Conservation (phyloP, 2,113 vertebrate genomes). For the Actinemys pallida region DNA sequence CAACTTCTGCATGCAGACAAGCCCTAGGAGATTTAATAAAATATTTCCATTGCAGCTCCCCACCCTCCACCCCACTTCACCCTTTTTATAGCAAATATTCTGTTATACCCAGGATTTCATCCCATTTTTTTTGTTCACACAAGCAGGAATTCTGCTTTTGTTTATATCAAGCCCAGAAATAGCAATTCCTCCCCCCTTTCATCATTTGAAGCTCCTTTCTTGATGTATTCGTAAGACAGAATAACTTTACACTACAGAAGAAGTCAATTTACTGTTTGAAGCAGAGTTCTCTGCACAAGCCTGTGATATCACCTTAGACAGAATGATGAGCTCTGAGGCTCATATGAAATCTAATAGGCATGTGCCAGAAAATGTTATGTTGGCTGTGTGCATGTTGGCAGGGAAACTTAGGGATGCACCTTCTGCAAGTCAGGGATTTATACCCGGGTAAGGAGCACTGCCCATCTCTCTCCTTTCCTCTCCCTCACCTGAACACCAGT, state of each 20-base stretch:
- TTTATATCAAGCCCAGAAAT: background rate
- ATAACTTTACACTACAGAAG: background rate
- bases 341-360: slow-evolving; percentile 58
- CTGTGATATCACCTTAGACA: slow-evolving; percentile 26
- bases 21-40: background rate
- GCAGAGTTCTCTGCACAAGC: slow-evolving; percentile 29
- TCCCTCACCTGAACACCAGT: slow-evolving; percentile 63
- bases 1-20: background rate
- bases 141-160: background rate
- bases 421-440: slow-evolving; percentile 59
- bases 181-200: background rate
- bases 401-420: slow-evolving; percentile 67
- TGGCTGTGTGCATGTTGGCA: slow-evolving; percentile 45
- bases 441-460: slow-evolving; percentile 66
- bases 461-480: slow-evolving; percentile 70
- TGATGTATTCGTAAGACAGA: background rate
- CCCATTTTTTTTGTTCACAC: background rate
- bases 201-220: slow-evolving; percentile 4
- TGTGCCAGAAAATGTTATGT: slow-evolving; percentile 51
- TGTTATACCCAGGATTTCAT: slow-evolving; percentile 28
- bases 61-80: background rate
- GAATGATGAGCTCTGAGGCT: slow-evolving; percentile 18
- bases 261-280: background rate
- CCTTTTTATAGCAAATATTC: slow-evolving; percentile 21
- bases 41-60: background rate